phyloP scores from a whole-genome alignment of 2,113 vertebrate species.

The Aleadryas rufinucha region DNA sequence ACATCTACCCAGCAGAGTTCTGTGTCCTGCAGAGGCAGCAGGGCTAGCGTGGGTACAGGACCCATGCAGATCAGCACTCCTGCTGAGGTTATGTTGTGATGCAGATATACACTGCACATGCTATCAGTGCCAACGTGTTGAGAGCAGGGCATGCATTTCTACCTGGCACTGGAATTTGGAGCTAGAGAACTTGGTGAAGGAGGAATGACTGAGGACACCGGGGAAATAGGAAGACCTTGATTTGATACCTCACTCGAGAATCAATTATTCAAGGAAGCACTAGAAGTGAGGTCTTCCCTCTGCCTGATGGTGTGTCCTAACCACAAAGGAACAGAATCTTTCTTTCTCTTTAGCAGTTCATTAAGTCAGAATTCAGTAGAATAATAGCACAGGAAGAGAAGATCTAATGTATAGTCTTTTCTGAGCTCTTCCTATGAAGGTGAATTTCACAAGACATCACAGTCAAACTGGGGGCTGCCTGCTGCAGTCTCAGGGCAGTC shows the following conservation, averaged over 20 bases:
- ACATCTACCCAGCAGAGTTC: background rate
- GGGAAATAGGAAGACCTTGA: background rate
- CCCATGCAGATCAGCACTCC: background rate
- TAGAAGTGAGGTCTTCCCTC: background rate
- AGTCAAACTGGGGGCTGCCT: background rate
- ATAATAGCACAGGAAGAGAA: background rate
- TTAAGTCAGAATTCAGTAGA: background rate
- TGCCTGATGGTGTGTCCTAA: background rate
- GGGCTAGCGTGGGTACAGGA: background rate
- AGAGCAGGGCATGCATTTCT: background rate
- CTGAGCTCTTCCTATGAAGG: background rate
- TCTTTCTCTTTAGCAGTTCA: background rate
- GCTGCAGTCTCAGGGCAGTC: background rate
- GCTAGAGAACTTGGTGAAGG: background rate
- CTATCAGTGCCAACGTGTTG: fast-evolving
- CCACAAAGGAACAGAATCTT: background rate
- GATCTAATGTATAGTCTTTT: background rate
- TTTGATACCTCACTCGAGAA: background rate
- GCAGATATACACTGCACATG: background rate
- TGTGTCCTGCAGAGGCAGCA: background rate
- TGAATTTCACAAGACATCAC: background rate
- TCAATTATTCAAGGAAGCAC: background rate
- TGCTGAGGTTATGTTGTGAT: background rate
- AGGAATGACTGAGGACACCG: background rate
- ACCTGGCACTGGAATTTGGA: background rate